These are phyloP conservation scores for Ceryle rudis DNA, from an alignment of 2,797 vertebrate genomes.

Conservation along the genomic window DNA sequence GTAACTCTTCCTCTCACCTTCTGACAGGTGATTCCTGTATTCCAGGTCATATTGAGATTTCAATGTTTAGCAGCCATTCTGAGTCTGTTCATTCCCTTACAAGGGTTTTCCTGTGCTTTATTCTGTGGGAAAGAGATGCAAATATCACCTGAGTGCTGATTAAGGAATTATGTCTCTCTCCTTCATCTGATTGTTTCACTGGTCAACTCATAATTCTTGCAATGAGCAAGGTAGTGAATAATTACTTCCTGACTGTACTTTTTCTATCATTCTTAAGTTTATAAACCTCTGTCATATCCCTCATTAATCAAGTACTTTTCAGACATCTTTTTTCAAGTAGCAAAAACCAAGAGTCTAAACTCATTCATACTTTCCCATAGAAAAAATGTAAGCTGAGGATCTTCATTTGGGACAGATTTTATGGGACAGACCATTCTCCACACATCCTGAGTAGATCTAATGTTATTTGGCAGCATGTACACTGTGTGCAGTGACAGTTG, in stretches of 20 bases:
- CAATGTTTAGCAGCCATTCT: not conserved
- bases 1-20: not conserved
- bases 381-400: not conserved
- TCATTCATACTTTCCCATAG: not conserved
- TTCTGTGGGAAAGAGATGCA: not conserved
- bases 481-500: not conserved
- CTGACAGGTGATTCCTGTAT: not conserved
- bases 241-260: not conserved
- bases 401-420: not conserved
- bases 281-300: not conserved
- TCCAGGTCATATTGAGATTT: not conserved
- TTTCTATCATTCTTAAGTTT: not conserved
- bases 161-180: not conserved
- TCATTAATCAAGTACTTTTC: not conserved
- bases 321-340: not conserved
- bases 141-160: not conserved
- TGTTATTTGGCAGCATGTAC: rapidly evolving
- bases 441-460: not conserved
- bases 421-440: not conserved
- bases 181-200: not conserved
- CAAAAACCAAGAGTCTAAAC: not conserved
- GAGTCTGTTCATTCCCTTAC: not conserved
- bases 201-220: not conserved
- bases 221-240: not conserved
- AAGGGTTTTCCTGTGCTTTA: not conserved